Conservation (phyloP, 2,888 invertebrate genomes). For the Creontiades dilutus region DNA sequence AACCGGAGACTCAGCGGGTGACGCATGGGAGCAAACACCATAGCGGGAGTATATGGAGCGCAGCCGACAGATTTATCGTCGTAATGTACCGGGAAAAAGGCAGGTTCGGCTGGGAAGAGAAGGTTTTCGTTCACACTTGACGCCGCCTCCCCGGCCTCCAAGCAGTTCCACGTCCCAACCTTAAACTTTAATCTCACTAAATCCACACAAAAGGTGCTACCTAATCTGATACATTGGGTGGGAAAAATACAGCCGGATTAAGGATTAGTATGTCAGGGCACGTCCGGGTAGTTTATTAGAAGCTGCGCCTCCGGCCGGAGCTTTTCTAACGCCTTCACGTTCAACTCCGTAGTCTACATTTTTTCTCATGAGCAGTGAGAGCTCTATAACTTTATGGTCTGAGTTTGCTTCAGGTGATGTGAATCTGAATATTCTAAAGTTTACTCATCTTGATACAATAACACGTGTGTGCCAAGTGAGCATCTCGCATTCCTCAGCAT, state of each 20-base stretch:
- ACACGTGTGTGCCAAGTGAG: no score
- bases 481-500: no score
- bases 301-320: background rate
- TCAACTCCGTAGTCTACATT: background rate
- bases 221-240: constrained; percentile 50
- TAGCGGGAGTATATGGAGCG: background rate
- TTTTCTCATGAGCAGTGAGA: background rate
- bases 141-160: background rate
- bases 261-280: constrained; percentile 50
- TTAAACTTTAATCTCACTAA: constrained; percentile 57
- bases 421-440: no score
- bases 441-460: no score
- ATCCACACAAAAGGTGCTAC: constrained; percentile 41
- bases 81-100: constrained; percentile 12
- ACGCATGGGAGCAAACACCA: no score
- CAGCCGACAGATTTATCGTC: background rate
- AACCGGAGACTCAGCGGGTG: no score
- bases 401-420: no score
- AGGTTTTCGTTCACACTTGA: background rate
- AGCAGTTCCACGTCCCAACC: background rate
- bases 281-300: constrained; percentile 44
- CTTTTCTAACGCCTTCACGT: background rate
- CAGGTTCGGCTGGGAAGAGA: no score
- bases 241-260: constrained; percentile 22
- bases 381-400: no score